phyloP scores from a whole-genome alignment of 2,797 vertebrate species.

The Phataginus tetradactyla region DNA sequence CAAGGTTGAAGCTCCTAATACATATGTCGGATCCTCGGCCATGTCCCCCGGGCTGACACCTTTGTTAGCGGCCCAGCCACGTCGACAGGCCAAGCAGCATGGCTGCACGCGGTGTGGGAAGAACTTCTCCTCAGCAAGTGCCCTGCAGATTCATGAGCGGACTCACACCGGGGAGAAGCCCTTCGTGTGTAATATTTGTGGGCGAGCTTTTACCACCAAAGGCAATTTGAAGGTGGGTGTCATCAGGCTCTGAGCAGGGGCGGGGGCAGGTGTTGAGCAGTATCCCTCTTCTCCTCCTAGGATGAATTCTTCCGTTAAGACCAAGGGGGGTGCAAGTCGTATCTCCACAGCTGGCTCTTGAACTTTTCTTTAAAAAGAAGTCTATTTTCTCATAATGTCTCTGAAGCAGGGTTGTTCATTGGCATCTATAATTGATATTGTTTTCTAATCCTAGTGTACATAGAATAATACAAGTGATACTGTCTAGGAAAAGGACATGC shows the following conservation, averaged over 20 bases:
- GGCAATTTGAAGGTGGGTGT: constrained; percentile 96
- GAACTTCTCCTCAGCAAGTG: constrained; percentile 98
- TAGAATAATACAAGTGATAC: too few species aligned
- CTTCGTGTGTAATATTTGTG: constrained; percentile 97
- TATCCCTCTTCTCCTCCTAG: fast-evolving
- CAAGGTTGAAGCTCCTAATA: constrained; percentile 94
- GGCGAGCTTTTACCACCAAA: constrained; percentile 98
- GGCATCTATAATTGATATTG: background rate
- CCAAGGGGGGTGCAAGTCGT: background rate
- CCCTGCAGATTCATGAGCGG: constrained; percentile 97
- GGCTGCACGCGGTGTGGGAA: constrained; percentile 94
- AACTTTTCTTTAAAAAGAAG: background rate
- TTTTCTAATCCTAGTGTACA: background rate
- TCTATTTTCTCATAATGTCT: fast-evolving
- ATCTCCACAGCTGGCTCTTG: background rate
- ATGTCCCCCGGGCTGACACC: constrained; percentile 86
- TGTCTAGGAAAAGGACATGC: fast-evolving
- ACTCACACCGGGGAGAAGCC: constrained; percentile 99
- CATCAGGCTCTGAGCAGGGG: fast-evolving
- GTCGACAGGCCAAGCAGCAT: constrained; percentile 94
- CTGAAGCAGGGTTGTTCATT: background rate
- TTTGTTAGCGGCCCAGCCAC: constrained; percentile 85
- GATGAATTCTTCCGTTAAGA: background rate
- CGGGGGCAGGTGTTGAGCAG: fast-evolving
- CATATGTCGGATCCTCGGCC: constrained; percentile 90